Conservation (phyloP, 53 echinoderm and acorn worm species). For the Echinarachnius parma region DNA sequence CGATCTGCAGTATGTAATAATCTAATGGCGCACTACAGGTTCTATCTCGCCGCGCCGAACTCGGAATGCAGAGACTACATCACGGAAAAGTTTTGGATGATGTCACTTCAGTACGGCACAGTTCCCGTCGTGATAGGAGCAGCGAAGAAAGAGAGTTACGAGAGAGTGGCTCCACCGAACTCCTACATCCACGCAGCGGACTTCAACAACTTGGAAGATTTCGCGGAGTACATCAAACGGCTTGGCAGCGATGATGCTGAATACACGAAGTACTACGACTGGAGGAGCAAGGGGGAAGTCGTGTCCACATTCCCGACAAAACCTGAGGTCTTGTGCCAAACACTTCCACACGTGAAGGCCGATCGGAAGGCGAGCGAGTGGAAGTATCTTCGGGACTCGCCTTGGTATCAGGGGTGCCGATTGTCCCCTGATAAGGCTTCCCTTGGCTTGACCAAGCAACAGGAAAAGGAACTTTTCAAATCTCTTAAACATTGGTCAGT, state of each 20-base stretch:
- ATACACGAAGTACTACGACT: conserved; percentile 69
- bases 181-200: conserved; percentile 79
- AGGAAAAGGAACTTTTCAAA: background rate
- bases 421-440: conserved; percentile 1
- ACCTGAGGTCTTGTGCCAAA: conserved; percentile 56
- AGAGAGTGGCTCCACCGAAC: conserved; percentile 73
- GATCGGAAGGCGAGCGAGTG: conserved; percentile 8
- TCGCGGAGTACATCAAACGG: conserved; percentile 50
- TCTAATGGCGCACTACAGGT: conserved; percentile 57
- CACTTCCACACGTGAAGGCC: conserved; percentile 50
- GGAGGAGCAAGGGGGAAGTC: conserved; percentile 58
- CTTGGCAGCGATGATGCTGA: conserved; percentile 52
- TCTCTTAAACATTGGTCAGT: conserved; percentile 14
- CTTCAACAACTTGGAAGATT: conserved; percentile 41
- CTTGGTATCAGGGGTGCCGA: conserved; percentile 77
- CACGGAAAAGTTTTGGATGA: conserved; percentile 80
- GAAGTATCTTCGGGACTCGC: conserved; percentile 61
- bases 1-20: conserved; percentile 65
- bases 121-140: conserved; percentile 81
- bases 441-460: background rate
- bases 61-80: conserved; percentile 86
- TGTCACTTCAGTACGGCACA: conserved; percentile 53
- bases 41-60: conserved; percentile 73
- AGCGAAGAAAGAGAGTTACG: conserved; percentile 49
- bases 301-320: conserved; percentile 58